phyloP scores from a whole-genome alignment of 2,113 vertebrate genomes.

The Pelecanoides urinatrix region DNA sequence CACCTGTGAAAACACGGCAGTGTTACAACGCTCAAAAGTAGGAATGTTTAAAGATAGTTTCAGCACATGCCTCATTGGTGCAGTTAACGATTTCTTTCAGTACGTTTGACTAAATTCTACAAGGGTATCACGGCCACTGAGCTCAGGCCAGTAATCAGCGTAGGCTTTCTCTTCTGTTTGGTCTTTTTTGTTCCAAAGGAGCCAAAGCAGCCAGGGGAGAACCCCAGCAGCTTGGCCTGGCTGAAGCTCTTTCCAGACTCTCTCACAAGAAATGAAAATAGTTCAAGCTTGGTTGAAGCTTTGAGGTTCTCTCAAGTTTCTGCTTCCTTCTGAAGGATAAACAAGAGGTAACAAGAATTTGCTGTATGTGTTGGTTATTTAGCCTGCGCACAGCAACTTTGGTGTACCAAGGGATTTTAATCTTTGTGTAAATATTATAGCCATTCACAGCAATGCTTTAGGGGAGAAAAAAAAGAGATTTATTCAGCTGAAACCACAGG shows the following conservation, averaged over 20 bases:
- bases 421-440: slow-evolving; percentile 55
- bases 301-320: slow-evolving; percentile 67
- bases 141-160: not conserved
- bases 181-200: not conserved
- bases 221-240: not conserved
- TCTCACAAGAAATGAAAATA: slow-evolving; percentile 43
- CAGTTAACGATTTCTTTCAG: not conserved
- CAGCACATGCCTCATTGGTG: not conserved
- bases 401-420: slow-evolving; percentile 43
- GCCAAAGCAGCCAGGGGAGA: not conserved
- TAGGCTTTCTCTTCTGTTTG: not conserved
- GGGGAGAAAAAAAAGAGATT: slow-evolving; percentile 50
- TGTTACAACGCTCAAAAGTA: not conserved
- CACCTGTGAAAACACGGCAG: slow-evolving; percentile 14
- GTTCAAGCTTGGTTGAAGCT: slow-evolving; percentile 22
- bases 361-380: slow-evolving; percentile 46
- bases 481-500: slow-evolving; percentile 66
- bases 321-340: slow-evolving; percentile 52
- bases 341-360: slow-evolving; percentile 49
- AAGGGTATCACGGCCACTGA: not conserved
- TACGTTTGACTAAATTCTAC: not conserved
- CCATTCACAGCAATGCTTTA: slow-evolving; percentile 32
- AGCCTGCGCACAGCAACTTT: slow-evolving; percentile 11
- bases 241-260: slow-evolving; percentile 2
- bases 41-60: not conserved